phyloP scores from a whole-genome alignment of 2,888 invertebrate species.

The Limnephilus rhombicus region DNA sequence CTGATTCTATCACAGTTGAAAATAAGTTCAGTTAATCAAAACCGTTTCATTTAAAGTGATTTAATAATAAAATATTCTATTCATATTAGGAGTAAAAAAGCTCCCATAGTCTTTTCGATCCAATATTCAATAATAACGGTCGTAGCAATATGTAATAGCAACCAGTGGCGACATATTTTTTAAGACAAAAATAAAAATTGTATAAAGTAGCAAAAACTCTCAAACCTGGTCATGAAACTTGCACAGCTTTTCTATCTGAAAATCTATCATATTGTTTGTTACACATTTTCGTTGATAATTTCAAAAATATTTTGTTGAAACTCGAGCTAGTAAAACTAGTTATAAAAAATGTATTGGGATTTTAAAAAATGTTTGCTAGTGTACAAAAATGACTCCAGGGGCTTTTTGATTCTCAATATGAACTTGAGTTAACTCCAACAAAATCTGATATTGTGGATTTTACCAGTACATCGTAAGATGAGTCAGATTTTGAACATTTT shows the following conservation, averaged over 20 bases:
- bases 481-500: neutral
- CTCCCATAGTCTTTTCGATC: neutral
- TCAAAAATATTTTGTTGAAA: too few species aligned
- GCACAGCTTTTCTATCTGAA: neutral
- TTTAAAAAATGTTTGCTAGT: neutral
- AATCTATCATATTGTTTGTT: neutral
- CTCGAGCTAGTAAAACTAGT: neutral
- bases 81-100: neutral
- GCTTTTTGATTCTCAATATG: neutral
- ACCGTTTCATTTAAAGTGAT: neutral
- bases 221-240: neutral
- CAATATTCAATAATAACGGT: neutral
- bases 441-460: neutral
- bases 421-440: neutral
- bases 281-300: too few species aligned
- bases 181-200: neutral
- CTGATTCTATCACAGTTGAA: neutral
- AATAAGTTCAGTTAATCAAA: neutral
- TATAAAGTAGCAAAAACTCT: neutral
- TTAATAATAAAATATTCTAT: neutral
- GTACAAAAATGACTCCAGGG: neutral
- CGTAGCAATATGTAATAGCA: neutral
- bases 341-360: neutral
- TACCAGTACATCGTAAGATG: neutral
- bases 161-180: neutral